phyloP scores from a whole-genome alignment of 1,140 invertebrate genomes.

The Zeugodacus cucurbitae region DNA sequence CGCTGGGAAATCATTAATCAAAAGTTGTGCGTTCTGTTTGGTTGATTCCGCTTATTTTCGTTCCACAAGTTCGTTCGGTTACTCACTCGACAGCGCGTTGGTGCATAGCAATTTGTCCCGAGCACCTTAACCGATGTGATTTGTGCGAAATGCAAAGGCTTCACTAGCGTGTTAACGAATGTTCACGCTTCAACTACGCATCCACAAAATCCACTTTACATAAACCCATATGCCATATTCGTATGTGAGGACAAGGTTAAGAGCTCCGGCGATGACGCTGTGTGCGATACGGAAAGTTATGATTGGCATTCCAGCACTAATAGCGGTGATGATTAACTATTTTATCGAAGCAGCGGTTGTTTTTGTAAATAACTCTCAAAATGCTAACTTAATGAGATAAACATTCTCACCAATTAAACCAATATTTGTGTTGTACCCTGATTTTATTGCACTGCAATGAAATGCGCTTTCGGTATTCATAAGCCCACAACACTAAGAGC shows the following conservation, averaged over 20 bases:
- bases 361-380: too few relatives aligned
- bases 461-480: too few relatives aligned
- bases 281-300: too few relatives aligned
- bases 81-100: background rate
- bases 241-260: background rate
- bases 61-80: background rate
- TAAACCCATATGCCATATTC: background rate
- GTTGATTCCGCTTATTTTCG: background rate
- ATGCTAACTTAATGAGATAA: too few relatives aligned
- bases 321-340: too few relatives aligned
- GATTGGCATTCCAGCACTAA: too few relatives aligned
- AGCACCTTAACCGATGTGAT: background rate
- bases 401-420: too few relatives aligned
- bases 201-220: background rate
- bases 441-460: too few relatives aligned
- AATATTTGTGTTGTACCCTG: too few relatives aligned
- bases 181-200: background rate
- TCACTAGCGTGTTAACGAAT: background rate
- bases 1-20: constrained; percentile 6
- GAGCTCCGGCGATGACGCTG: too few relatives aligned
- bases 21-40: background rate
- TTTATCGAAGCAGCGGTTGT: too few relatives aligned
- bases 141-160: background rate
- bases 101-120: background rate
- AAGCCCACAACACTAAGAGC: too few relatives aligned